A percentile compares a stretch with the other conserved stretches of the same genome.
Evolutionary conservation across 2,113 vertebrate species (phyloP).

Genomic region (Mixornis gularis): DNA sequence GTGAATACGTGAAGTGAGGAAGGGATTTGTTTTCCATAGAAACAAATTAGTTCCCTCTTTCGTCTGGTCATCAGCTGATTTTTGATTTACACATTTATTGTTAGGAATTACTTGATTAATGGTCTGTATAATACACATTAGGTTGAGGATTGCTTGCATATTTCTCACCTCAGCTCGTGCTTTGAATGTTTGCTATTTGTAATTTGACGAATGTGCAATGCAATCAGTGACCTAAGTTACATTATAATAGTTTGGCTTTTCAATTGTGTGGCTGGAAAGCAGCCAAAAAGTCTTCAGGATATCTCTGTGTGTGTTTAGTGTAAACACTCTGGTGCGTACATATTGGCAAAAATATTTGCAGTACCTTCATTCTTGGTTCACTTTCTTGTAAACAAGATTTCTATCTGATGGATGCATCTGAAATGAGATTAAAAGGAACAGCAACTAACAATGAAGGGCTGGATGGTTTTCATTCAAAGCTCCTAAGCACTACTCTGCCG

Average conservation of each 20-base stretch:
- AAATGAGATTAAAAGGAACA: not conserved
- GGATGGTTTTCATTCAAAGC: not conserved
- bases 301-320: not conserved
- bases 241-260: not conserved
- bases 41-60: not conserved
- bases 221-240: not conserved
- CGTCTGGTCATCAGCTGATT: not conserved
- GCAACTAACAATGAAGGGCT: not conserved
- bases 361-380: not conserved
- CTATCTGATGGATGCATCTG: not conserved
- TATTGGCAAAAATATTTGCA: not conserved
- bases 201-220: not conserved
- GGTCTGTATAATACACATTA: not conserved
- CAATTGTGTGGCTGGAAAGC: not conserved
- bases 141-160: not conserved
- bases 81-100: not conserved
- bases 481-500: not conserved
- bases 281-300: not conserved
- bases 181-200: not conserved
- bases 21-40: not conserved
- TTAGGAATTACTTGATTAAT: not conserved
- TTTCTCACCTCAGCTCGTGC: not conserved
- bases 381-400: slow-evolving; percentile 1
- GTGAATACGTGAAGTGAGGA: not conserved
- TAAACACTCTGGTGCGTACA: not conserved